Conservation (phyloP, 1,140 invertebrate species). For the Amyelois transitella region DNA sequence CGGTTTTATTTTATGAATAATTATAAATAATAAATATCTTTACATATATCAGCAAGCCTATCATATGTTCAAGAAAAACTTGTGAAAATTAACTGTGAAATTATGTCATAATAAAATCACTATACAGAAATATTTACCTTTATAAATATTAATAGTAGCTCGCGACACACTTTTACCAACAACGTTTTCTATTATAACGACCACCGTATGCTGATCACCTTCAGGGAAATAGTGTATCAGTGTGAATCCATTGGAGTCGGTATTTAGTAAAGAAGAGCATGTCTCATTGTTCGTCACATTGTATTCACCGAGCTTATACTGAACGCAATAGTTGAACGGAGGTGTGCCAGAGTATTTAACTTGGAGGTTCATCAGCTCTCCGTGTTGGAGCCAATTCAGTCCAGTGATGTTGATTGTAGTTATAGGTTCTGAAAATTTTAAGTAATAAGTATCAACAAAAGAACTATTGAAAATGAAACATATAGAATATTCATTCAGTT, state of each 20-base stretch:
- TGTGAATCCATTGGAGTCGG: conserved; percentile 76
- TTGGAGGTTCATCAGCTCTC: conserved; percentile 82
- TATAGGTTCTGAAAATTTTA: conserved; percentile 78
- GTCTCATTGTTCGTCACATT: conserved; percentile 88
- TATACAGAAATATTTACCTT: conserved; percentile 77
- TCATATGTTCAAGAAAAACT: too few relatives aligned
- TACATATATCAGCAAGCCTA: too few relatives aligned
- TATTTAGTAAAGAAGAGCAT: conserved; percentile 64
- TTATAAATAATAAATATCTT: too few relatives aligned
- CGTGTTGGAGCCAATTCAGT: conserved; percentile 86
- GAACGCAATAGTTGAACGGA: conserved; percentile 80
- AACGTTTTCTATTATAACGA: conserved; percentile 84
- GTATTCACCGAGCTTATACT: conserved; percentile 79
- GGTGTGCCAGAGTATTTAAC: conserved; percentile 82
- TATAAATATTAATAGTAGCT: conserved; percentile 85
- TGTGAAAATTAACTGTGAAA: too few relatives aligned
- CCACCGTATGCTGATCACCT: conserved; percentile 79
- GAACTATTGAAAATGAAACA: too few relatives aligned
- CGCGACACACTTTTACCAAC: conserved; percentile 80
- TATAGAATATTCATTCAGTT: too few relatives aligned
- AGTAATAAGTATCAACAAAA: too few relatives aligned
- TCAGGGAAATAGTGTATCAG: conserved; percentile 81
- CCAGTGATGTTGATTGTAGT: conserved; percentile 79
- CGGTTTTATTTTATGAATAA: too few relatives aligned
- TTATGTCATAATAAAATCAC: too few relatives aligned